Evolutionary conservation across 2,888 invertebrate species (phyloP).

Genomic region (Corbicula japonica): DNA sequence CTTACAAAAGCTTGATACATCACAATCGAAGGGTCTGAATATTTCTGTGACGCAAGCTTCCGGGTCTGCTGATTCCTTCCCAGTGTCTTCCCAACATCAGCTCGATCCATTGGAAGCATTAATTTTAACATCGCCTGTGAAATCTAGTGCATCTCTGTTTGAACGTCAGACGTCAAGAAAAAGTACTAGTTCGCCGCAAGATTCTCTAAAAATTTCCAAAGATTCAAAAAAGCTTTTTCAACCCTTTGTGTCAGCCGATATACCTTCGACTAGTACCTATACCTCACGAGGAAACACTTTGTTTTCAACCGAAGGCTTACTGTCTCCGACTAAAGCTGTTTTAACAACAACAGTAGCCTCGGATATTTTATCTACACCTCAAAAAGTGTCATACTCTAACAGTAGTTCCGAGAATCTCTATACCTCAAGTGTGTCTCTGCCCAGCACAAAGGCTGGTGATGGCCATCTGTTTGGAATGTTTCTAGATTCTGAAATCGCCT

Average conservation of each 20-base stretch:
- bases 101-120: constrained; percentile 34
- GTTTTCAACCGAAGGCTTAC: constrained; percentile 35
- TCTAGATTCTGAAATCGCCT: constrained; percentile 28
- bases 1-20: constrained; percentile 38
- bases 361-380: constrained; percentile 56
- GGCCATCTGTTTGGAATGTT: constrained; percentile 19
- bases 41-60: constrained; percentile 5
- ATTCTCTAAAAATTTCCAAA: constrained; percentile 18
- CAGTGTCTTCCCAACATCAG: constrained; percentile 3
- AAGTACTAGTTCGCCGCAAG: constrained; percentile 9
- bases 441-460: constrained; percentile 30
- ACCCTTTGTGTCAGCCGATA: constrained; percentile 52
- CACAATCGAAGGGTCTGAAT: constrained; percentile 9
- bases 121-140: constrained; percentile 26
- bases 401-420: constrained; percentile 41
- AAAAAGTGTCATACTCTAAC: constrained; percentile 40
- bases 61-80: constrained; percentile 9
- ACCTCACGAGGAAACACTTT: constrained; percentile 33
- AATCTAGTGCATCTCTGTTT: constrained; percentile 18
- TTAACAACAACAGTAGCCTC: constrained; percentile 10
- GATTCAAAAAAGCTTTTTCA: constrained; percentile 57
- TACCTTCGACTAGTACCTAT: constrained; percentile 22
- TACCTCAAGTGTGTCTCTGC: constrained; percentile 20
- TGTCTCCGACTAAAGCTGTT: constrained; percentile 41
- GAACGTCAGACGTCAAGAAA: constrained; percentile 30